Conservation (phyloP, 92 coral and sea anemone genomes). For the Metridium senile region DNA sequence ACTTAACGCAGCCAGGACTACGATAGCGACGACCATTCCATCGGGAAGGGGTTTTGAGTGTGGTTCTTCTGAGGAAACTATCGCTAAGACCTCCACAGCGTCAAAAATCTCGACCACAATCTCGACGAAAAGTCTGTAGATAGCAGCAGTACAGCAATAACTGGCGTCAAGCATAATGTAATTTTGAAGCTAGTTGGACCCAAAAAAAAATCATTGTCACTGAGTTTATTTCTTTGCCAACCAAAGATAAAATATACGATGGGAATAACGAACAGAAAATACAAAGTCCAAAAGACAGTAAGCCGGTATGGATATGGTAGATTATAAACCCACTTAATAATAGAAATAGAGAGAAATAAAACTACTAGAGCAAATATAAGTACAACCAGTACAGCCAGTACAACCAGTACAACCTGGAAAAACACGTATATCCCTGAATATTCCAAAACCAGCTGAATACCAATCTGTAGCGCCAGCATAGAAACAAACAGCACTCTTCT, state of each 20-base stretch:
- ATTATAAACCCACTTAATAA: no score
- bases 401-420: neutral
- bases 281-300: neutral
- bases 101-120: conserved; percentile 15
- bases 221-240: neutral
- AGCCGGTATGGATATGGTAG: neutral
- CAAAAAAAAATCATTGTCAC: neutral
- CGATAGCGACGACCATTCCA: neutral
- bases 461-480: neutral
- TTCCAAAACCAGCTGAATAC: neutral
- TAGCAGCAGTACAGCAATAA: conserved; percentile 11
- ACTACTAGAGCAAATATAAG: no score
- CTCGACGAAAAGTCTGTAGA: neutral
- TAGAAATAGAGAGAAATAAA: no score
- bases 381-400: neutral
- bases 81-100: conserved; percentile 4
- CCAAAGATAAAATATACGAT: conserved; percentile 7
- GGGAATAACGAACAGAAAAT: neutral
- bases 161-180: conserved; percentile 18
- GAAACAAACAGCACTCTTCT: no score
- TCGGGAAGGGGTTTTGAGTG: neutral
- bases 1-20: neutral
- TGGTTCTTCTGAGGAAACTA: neutral
- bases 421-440: no score
- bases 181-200: conserved; percentile 22